Evolutionary conservation across 1,140 invertebrate species (phyloP).

Genomic region (Dendrolimus punctatus): DNA sequence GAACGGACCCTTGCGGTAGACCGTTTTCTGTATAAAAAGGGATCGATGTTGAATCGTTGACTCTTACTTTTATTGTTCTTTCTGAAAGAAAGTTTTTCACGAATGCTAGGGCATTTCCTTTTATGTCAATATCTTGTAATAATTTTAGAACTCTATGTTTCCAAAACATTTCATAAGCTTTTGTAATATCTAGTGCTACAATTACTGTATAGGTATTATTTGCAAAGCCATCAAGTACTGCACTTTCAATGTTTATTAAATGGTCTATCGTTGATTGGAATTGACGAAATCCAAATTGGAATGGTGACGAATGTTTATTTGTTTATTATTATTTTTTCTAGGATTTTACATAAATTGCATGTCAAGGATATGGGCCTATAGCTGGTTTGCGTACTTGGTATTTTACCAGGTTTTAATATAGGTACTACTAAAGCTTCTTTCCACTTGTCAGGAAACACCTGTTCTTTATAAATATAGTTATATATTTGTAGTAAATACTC

Average conservation of each 20-base stretch:
- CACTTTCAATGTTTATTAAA: conserved; percentile 19
- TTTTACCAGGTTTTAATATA: conserved; percentile 20
- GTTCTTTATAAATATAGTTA: conserved; percentile 16
- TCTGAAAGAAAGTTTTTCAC: conserved; percentile 15
- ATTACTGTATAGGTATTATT: conserved; percentile 13
- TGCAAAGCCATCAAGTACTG: conserved; percentile 14
- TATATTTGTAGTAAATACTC: conserved; percentile 17
- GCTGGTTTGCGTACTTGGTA: conserved; percentile 9
- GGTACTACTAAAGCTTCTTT: conserved; percentile 18
- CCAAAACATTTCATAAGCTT: conserved; percentile 26
- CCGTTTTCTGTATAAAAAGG: conserved; percentile 15
- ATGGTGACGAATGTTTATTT: conserved; percentile 10
- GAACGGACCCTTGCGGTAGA: conserved; percentile 15
- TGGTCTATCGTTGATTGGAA: conserved; percentile 14
- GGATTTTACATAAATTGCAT: conserved; percentile 22
- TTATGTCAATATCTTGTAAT: conserved; percentile 12
- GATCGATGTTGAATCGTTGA: conserved; percentile 11
- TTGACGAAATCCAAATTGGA: conserved; percentile 18
- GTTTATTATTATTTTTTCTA: conserved; percentile 23
- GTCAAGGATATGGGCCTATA: conserved; percentile 23
- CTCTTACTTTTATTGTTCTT: conserved; percentile 11
- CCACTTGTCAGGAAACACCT: conserved; percentile 18
- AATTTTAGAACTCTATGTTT: conserved; percentile 15
- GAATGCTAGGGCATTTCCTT: conserved; percentile 19
- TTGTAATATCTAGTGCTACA: conserved; percentile 20